phyloP scores from a whole-genome alignment of 2,888 invertebrate species.

The Hemicrepidius hirtus region DNA sequence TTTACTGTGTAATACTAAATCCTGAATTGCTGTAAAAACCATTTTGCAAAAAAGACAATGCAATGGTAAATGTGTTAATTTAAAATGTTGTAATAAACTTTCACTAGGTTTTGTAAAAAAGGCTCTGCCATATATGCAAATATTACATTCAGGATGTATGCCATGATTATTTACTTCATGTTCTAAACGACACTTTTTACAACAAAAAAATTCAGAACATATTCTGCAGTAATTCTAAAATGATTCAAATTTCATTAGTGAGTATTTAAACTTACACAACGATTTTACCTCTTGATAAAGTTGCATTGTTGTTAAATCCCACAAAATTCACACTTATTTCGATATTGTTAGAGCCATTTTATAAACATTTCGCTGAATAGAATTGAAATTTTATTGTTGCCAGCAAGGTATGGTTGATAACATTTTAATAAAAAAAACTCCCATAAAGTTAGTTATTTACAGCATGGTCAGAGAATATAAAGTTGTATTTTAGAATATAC shows the following conservation, averaged over 20 bases:
- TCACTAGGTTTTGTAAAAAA: constrained; percentile 54
- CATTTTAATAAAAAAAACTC: no score
- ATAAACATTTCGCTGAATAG: no score
- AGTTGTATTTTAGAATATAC: no score
- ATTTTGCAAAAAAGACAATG: constrained; percentile 64
- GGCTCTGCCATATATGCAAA: constrained; percentile 64
- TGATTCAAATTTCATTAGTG: constrained; percentile 32
- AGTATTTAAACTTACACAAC: not conserved
- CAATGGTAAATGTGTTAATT: constrained; percentile 63
- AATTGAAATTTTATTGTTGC: no score
- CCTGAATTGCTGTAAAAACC: constrained; percentile 60
- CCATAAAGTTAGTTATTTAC: no score
- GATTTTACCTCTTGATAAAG: not conserved
- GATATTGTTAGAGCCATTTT: no score
- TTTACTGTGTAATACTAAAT: constrained; percentile 59
- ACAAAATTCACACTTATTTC: no score
- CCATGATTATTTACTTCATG: constrained; percentile 63
- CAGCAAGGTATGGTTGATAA: no score
- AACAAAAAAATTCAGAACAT: constrained; percentile 66
- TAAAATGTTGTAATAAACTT: constrained; percentile 61
- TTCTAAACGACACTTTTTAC: constrained; percentile 63
- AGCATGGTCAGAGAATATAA: no score
- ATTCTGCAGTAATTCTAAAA: constrained; percentile 66
- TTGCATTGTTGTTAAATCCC: not conserved
- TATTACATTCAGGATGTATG: constrained; percentile 63